Conservation (phyloP, 1,140 invertebrate species). For the Drosophila pectinifera region DNA sequence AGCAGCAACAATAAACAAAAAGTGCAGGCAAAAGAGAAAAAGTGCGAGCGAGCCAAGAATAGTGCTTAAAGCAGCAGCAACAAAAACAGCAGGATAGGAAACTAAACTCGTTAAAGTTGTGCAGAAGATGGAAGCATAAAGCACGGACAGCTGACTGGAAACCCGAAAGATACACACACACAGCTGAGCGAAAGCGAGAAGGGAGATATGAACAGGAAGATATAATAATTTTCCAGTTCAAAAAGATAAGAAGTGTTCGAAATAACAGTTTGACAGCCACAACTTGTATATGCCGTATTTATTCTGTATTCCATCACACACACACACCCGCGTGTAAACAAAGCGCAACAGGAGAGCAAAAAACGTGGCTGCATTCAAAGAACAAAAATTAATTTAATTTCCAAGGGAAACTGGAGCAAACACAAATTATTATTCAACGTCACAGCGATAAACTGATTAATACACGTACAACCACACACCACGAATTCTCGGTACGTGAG, state of each 20-base stretch:
- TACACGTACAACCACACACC: slow-evolving; percentile 33
- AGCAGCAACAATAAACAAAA: slow-evolving; percentile 67
- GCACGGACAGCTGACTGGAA: slow-evolving; percentile 75
- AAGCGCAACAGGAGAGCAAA: slow-evolving; percentile 29
- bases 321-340: slow-evolving; percentile 13
- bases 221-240: slow-evolving; percentile 31
- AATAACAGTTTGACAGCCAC: slow-evolving; percentile 46
- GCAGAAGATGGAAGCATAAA: slow-evolving; percentile 65
- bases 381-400: slow-evolving; percentile 14
- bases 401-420: slow-evolving; percentile 63
- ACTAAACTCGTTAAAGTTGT: slow-evolving; percentile 76
- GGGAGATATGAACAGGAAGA: slow-evolving; percentile 7
- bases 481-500: slow-evolving; percentile 29
- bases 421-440: slow-evolving; percentile 62
- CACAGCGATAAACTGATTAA: slow-evolving; percentile 67
- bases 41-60: slow-evolving; percentile 67
- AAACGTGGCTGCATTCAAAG: slow-evolving; percentile 43
- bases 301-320: slow-evolving; percentile 19
- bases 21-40: slow-evolving; percentile 66
- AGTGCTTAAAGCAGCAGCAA: slow-evolving; percentile 58
- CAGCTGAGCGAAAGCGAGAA: slow-evolving; percentile 45
- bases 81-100: slow-evolving; percentile 31
- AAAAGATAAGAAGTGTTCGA: slow-evolving; percentile 41
- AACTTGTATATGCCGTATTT: slow-evolving; percentile 20
- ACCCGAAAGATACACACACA: slow-evolving; percentile 66